Evolutionary conservation across 1,140 invertebrate genomes (phyloP).

Genomic region (Lethrus apterus): DNA sequence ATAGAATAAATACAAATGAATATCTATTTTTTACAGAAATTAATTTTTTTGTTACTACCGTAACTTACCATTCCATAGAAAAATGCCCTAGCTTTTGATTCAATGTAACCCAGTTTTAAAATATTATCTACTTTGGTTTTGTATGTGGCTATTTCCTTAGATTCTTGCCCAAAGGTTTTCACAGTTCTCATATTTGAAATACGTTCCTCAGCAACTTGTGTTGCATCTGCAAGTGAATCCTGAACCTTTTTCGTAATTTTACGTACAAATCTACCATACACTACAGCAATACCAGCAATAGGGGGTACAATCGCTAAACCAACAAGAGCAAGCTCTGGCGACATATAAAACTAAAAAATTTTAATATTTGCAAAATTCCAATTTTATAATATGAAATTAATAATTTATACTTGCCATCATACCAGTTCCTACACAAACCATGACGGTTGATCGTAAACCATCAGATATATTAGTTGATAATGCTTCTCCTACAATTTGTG

Average conservation of each 20-base stretch:
- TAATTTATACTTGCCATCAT: conserved; percentile 75
- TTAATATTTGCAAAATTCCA: not conserved
- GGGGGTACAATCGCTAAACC: conserved; percentile 84
- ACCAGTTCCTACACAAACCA: conserved; percentile 74
- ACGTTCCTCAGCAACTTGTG: conserved; percentile 84
- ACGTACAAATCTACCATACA: conserved; percentile 83
- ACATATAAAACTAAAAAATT: conserved; percentile 72
- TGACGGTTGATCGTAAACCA: conserved; percentile 77
- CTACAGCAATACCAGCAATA: conserved; percentile 72
- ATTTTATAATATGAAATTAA: conserved; percentile 15
- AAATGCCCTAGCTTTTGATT: conserved; percentile 75
- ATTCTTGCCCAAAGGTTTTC: conserved; percentile 83
- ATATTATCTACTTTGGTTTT: conserved; percentile 63
- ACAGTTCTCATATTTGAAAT: conserved; percentile 93
- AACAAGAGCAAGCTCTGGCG: conserved; percentile 76
- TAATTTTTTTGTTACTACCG: no score
- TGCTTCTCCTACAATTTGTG: conserved; percentile 83
- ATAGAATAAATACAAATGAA: conserved; percentile 24
- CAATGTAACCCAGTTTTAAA: conserved; percentile 74
- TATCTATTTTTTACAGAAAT: no score
- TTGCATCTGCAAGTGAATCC: conserved; percentile 74
- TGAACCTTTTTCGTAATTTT: conserved; percentile 78
- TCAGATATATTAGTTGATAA: conserved; percentile 92
- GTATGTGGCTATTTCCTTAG: conserved; percentile 67
- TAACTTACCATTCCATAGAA: conserved; percentile 84